Base-by-base conservation (phyloP, 2,797 vertebrate genomes). In the Phrynocephalus guinanensis region DNA sequence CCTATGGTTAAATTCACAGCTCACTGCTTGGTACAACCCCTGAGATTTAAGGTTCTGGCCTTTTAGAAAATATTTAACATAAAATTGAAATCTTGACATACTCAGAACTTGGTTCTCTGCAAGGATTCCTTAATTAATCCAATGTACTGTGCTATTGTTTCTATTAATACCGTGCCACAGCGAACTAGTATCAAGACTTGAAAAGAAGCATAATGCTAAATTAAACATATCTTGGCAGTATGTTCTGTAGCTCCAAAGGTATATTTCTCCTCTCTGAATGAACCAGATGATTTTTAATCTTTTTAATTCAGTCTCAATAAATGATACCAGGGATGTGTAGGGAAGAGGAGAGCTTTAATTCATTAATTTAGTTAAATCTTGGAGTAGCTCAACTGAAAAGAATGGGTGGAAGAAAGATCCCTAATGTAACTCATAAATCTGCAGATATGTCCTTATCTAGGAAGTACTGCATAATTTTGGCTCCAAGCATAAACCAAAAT, bases 51-150 rank as follows among this genome's bases (percentile, higher is more conserved):
- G 97, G 96, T 95, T 95, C 97, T 97, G 97, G 97, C 97, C 98
- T 98, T 88, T 98, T 97, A 97, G 97, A 98, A 98, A 98, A 98
- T 98, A 98, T 98, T 98, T 98, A 98, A 98, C 97, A 97, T 97
- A 97, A 98, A 97, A 97, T 96, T 98, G 96, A 98, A 98, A 98
- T 97, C 97, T 97, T 98, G 97, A 98, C 97, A 97, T 93, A 93
- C 96, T 96, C 96, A 97, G 96, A 97, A 97, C 96, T 97, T 95
- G 92, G 95, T 97, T 96, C 97, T 96, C 95, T 94, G 96, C 92
- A 93, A 97, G 95, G 60, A 93, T 97, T 96, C 95, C 96, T 97
- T 97, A 98, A 98, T 98, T 98, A 98, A 97, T 97, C 96, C 96
- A 96, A 93, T 93, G 96, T 96, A 97, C 95, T 95, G 95, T 96